phyloP scores from a whole-genome alignment of 2,888 invertebrate species.

The Atethmia centrago region DNA sequence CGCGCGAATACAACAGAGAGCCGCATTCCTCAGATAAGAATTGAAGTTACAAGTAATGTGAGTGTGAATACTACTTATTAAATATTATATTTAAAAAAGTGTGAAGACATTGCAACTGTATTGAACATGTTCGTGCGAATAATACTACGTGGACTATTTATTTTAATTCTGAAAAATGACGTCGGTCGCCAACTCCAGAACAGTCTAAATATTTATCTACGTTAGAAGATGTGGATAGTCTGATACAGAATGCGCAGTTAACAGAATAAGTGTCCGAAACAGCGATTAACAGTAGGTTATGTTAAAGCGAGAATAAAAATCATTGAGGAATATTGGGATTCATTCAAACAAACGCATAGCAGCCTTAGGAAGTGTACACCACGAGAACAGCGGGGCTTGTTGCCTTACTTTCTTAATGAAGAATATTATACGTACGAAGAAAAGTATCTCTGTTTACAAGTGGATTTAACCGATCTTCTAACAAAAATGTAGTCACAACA shows the following conservation, averaged over 20 bases:
- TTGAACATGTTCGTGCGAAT: not conserved
- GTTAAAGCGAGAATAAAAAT: not conserved
- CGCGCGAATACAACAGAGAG: no score
- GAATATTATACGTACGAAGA: conserved; percentile 40
- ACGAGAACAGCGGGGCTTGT: conserved; percentile 27
- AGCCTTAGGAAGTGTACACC: conserved; percentile 27
- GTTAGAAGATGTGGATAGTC: not conserved
- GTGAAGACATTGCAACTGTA: no score
- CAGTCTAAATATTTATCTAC: conserved; percentile 9
- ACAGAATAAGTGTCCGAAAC: not conserved
- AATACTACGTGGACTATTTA: not conserved
- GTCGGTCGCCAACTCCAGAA: not conserved
- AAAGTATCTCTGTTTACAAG: not conserved
- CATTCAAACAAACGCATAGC: conserved; percentile 44
- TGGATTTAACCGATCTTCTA: not conserved
- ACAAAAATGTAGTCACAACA: not conserved
- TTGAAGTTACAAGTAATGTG: no score
- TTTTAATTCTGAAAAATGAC: not conserved
- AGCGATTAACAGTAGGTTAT: not conserved
- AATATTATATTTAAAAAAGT: no score
- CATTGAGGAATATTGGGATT: conserved; percentile 58
- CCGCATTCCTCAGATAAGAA: no score
- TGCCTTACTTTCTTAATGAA: conserved; percentile 58
- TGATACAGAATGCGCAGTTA: conserved; percentile 3
- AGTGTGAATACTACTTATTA: no score